A percentile compares a stretch with the other conserved stretches of the same genome.
Evolutionary conservation across 2,797 vertebrate species (phyloP).

Genomic region (Graptemys geographica): DNA sequence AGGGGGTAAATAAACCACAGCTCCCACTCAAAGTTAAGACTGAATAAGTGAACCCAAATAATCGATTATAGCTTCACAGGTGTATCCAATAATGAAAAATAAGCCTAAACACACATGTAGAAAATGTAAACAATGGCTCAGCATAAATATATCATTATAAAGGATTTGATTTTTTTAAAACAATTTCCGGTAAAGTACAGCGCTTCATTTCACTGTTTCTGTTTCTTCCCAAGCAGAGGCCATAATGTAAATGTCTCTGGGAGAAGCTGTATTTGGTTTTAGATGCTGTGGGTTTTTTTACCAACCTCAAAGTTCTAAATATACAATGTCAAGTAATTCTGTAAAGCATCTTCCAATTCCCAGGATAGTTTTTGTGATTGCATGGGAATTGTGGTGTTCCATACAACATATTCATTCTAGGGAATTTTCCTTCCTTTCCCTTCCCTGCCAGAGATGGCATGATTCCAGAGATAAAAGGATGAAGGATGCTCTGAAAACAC

Average conservation of each 20-base stretch:
- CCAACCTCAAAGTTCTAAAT: slow-evolving; percentile 41
- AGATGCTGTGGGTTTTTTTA: slow-evolving; percentile 58
- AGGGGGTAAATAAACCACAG: neutral
- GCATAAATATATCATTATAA: slow-evolving; percentile 38
- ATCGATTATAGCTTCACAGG: neutral
- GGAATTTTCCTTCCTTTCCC: neutral
- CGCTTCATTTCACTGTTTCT: slow-evolving; percentile 59
- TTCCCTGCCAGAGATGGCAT: accelerated
- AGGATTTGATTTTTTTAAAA: slow-evolving; percentile 49
- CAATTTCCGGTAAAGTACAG: slow-evolving; percentile 51
- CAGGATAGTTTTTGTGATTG: neutral
- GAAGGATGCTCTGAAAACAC: neutral
- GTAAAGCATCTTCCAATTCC: neutral
- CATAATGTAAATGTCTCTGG: slow-evolving; percentile 59
- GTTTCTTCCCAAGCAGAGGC: slow-evolving; percentile 68
- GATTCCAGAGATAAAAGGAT: neutral
- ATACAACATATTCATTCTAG: neutral
- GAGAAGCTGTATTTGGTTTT: slow-evolving; percentile 61
- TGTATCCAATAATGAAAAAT: slow-evolving; percentile 45
- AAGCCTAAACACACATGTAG: neutral
- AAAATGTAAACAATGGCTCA: slow-evolving; percentile 42
- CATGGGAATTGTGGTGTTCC: neutral
- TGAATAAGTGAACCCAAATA: neutral
- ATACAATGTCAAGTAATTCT: slow-evolving; percentile 15
- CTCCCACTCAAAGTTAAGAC: neutral